phyloP scores from a whole-genome alignment of 2,888 invertebrate genomes.

The Caenorhabditis panamensis region DNA sequence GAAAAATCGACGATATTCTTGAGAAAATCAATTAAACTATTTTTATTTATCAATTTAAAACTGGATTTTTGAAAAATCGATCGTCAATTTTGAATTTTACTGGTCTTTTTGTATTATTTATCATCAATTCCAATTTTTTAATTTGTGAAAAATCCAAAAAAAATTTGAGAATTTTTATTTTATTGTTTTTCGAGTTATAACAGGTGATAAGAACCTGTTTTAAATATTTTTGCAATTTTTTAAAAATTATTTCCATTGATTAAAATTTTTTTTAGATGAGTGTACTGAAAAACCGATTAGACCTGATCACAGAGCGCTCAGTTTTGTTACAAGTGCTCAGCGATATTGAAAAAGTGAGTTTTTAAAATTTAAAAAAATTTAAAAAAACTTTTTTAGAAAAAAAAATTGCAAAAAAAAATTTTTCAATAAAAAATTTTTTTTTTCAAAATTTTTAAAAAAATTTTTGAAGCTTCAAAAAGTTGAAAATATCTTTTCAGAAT shows the following conservation, averaged over 20 bases:
- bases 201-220: no score
- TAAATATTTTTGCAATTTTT: background rate
- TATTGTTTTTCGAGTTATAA: no score
- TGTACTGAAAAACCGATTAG: constrained; percentile 13
- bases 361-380: background rate
- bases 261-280: constrained; percentile 22
- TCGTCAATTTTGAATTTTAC: background rate
- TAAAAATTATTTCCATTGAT: background rate
- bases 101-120: background rate
- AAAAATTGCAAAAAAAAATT: no score
- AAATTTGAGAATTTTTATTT: no score
- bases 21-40: no score
- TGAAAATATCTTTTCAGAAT: constrained; percentile 10
- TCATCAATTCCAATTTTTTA: background rate
- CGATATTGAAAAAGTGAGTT: constrained; percentile 26
- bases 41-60: background rate
- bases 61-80: background rate
- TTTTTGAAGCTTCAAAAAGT: background rate
- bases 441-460: no score
- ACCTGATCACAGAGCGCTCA: constrained; percentile 18
- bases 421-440: no score
- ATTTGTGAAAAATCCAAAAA: background rate
- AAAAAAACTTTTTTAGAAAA: no score
- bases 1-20: background rate
- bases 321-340: constrained; percentile 38